Conservation (phyloP, 2,888 invertebrate genomes). For the Harpalus rufipes region DNA sequence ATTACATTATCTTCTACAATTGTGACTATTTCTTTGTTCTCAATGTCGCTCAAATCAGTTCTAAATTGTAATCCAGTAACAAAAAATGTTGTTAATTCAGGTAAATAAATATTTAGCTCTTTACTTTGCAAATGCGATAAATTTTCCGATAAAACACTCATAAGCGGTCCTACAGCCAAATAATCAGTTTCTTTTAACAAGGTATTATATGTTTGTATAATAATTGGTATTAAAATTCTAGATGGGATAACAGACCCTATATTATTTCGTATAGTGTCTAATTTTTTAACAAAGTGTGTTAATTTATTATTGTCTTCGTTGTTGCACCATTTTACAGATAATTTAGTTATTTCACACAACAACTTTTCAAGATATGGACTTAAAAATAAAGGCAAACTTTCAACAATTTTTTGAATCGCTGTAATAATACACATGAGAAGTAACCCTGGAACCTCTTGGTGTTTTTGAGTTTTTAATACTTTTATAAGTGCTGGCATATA, state of each 20-base stretch:
- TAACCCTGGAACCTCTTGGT: constrained; percentile 81
- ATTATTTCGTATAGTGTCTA: constrained; percentile 83
- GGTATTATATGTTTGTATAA: constrained; percentile 82
- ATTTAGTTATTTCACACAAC: constrained; percentile 82
- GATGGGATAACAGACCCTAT: constrained; percentile 84
- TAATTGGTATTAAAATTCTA: constrained; percentile 87
- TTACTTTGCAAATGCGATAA: constrained; percentile 82
- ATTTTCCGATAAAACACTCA: constrained; percentile 87
- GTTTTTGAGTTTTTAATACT: constrained; percentile 82
- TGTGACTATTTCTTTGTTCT: constrained; percentile 77
- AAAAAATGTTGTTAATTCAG: constrained; percentile 87
- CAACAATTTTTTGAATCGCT: constrained; percentile 89
- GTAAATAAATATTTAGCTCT: constrained; percentile 83
- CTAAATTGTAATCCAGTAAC: constrained; percentile 85
- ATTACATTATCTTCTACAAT: constrained; percentile 87
- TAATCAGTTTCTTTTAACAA: constrained; percentile 82
- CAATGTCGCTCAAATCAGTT: constrained; percentile 76
- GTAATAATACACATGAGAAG: constrained; percentile 87
- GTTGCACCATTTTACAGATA: constrained; percentile 79
- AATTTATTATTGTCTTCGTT: constrained; percentile 78
- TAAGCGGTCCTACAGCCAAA: constrained; percentile 83
- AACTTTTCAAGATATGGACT: constrained; percentile 90
- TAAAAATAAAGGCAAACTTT: constrained; percentile 89
- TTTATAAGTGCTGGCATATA: constrained; percentile 88
- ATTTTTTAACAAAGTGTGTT: constrained; percentile 79